phyloP scores from a whole-genome alignment of 2,888 invertebrate genomes.

The Galerucella calmariensis region DNA sequence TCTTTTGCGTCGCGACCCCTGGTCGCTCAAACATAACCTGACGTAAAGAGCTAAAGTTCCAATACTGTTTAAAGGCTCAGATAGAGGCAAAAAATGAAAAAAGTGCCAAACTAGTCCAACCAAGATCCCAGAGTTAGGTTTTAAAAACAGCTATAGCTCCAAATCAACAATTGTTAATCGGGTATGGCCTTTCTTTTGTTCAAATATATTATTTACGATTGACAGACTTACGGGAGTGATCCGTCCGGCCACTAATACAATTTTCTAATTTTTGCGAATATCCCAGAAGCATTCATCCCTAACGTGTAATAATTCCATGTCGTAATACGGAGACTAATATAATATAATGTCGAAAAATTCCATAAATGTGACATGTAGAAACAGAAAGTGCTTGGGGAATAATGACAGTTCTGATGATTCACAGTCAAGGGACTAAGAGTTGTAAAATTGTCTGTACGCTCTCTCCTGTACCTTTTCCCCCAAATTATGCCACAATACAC shows the following conservation, averaged over 20 bases:
- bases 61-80: too few relatives aligned
- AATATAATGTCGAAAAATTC: constrained; percentile 49
- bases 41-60: too few relatives aligned
- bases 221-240: not conserved
- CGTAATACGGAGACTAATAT: constrained; percentile 44
- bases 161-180: too few relatives aligned
- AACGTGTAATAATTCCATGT: constrained; percentile 29
- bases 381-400: constrained; percentile 39
- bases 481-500: constrained; percentile 41
- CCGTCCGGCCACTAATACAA: not conserved
- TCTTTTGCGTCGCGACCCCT: too few relatives aligned
- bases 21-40: too few relatives aligned
- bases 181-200: not conserved
- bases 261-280: not conserved
- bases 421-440: constrained; percentile 43
- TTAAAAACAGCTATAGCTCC: too few relatives aligned
- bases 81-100: too few relatives aligned
- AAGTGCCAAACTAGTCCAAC: too few relatives aligned
- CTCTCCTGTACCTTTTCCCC: constrained; percentile 35
- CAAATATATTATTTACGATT: not conserved
- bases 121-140: too few relatives aligned
- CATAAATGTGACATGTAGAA: constrained; percentile 48
- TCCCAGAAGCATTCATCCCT: constrained; percentile 6
- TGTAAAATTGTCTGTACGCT: constrained; percentile 39
- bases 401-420: constrained; percentile 43